phyloP scores from a whole-genome alignment of 2,113 vertebrate genomes.

The Leiothrix lutea region DNA sequence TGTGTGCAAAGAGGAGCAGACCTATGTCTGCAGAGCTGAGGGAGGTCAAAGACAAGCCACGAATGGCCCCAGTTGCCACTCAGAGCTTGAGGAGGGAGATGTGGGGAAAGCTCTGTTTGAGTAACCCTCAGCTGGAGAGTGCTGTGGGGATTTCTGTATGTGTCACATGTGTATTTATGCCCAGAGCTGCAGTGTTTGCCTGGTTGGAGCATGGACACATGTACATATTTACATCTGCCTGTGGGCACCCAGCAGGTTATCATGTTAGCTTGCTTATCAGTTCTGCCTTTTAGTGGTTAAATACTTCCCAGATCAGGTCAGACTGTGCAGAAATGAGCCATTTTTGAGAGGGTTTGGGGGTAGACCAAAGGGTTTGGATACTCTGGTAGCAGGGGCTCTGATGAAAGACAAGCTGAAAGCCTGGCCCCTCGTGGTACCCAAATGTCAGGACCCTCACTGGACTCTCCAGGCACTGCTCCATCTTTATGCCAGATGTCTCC shows the following conservation, averaged over 20 bases:
- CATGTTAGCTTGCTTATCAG: fast-evolving
- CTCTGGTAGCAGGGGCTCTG: background rate
- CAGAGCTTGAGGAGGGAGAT: background rate
- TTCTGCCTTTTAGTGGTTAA: background rate
- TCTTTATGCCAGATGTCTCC: background rate
- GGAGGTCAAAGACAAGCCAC: background rate
- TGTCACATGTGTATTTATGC: fast-evolving
- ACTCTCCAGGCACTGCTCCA: background rate
- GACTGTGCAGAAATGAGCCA: background rate
- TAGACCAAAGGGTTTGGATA: background rate
- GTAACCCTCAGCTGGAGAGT: background rate
- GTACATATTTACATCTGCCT: background rate
- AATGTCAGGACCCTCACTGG: background rate
- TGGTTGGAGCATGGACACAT: fast-evolving
- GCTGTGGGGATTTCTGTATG: background rate
- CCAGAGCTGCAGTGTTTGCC: background rate
- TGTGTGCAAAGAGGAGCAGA: background rate
- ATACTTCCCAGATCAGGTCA: background rate
- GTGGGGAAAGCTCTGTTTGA: background rate
- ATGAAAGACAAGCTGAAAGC: background rate
- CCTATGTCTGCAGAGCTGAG: background rate
- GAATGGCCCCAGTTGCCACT: background rate
- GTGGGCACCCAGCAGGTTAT: background rate
- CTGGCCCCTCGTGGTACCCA: fast-evolving
- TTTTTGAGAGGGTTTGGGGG: background rate